Evolutionary conservation across 2,797 vertebrate genomes (phyloP).

Genomic region (Xiphophorus birchmanni): DNA sequence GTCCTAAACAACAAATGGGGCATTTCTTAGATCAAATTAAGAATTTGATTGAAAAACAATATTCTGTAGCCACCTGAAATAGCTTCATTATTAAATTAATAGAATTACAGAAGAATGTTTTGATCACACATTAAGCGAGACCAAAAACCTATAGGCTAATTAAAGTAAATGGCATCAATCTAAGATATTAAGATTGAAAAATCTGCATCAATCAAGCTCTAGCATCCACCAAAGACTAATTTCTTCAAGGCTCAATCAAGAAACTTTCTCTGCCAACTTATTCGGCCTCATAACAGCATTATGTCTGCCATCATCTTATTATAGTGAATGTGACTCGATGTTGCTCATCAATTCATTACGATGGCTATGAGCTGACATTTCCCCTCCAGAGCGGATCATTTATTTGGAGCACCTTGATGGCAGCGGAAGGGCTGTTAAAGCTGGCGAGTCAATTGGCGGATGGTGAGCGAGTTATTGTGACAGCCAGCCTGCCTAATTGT

Average conservation of each 20-base stretch:
- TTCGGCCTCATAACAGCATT: conserved; percentile 45
- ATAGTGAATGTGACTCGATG: conserved; percentile 38
- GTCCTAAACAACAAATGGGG: background rate
- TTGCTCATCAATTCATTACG: conserved; percentile 65
- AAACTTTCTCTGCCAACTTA: conserved; percentile 38
- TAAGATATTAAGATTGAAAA: background rate
- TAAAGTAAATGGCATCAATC: background rate
- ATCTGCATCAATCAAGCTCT: background rate
- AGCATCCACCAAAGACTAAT: background rate
- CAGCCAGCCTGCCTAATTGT: conserved; percentile 80
- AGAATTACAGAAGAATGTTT: background rate
- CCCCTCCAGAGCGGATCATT: conserved; percentile 70
- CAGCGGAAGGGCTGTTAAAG: conserved; percentile 60
- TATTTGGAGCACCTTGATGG: conserved; percentile 73
- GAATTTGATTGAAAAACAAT: too few species aligned
- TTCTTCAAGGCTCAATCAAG: conserved; percentile 21
- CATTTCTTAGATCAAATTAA: background rate
- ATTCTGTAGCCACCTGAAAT: background rate
- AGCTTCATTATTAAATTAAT: background rate
- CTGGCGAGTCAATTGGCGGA: conserved; percentile 60
- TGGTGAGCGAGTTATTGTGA: conserved; percentile 73
- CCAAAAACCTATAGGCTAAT: background rate
- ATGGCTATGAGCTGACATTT: conserved; percentile 70
- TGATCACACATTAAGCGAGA: background rate
- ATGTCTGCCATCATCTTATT: conserved; percentile 54